These are phyloP conservation scores for Drosophila infuscata DNA, from an alignment of 2,888 invertebrate species.

Conservation along the genomic window DNA sequence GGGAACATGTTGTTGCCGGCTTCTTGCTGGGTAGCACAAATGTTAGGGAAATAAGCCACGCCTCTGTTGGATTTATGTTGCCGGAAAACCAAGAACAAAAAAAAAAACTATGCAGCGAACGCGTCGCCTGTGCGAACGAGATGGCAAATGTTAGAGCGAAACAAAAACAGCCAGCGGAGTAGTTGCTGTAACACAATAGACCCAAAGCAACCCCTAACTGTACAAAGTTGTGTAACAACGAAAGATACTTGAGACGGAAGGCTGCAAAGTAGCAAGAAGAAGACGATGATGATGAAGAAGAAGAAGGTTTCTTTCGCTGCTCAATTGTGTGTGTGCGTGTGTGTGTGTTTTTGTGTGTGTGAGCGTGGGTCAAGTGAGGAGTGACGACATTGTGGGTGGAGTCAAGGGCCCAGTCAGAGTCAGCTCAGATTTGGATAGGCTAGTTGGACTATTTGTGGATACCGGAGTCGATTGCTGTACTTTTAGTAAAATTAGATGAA, in stretches of 20 bases:
- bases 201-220: slow-evolving; percentile 76
- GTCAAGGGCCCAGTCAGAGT: slow-evolving; percentile 38
- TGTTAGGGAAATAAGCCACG: slow-evolving; percentile 71
- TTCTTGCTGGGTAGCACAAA: slow-evolving; percentile 52
- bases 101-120: slow-evolving; percentile 60
- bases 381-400: slow-evolving; percentile 73
- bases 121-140: slow-evolving; percentile 44
- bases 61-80: slow-evolving; percentile 73
- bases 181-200: slow-evolving; percentile 77
- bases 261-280: slow-evolving; percentile 6
- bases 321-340: background rate
- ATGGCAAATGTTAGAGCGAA: slow-evolving; percentile 37
- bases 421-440: slow-evolving; percentile 8
- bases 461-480: slow-evolving; percentile 7
- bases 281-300: background rate
- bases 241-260: slow-evolving; percentile 71
- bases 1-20: slow-evolving; percentile 54
- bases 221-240: slow-evolving; percentile 42
- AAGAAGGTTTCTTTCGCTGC: background rate
- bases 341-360: slow-evolving; percentile 15
- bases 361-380: slow-evolving; percentile 43
- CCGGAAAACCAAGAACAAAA: slow-evolving; percentile 66
- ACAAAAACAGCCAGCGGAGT: slow-evolving; percentile 38
- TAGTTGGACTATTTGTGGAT: slow-evolving; percentile 29
- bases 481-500: background rate